These are phyloP conservation scores for Aphelenchoides besseyi DNA, from an alignment of 1,140 invertebrate genomes.

Conservation along the genomic window DNA sequence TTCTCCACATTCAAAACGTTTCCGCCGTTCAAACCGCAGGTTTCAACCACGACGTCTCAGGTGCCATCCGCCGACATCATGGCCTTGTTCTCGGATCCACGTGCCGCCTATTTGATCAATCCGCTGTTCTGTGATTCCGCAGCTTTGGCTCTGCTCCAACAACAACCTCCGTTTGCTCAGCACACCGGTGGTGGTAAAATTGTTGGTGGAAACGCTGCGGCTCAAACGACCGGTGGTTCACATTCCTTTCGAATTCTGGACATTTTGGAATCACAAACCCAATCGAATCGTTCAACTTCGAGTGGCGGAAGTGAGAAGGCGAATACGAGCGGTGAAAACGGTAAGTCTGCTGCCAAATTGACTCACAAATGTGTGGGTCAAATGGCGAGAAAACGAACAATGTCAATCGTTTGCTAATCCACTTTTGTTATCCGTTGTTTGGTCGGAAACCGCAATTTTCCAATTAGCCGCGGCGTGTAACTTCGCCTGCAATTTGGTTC, in stretches of 20 bases:
- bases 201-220: neutral
- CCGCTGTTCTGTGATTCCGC: slow-evolving; percentile 30
- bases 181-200: slow-evolving; percentile 8
- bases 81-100: slow-evolving; percentile 15
- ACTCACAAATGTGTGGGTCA: neutral
- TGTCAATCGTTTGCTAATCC: neutral
- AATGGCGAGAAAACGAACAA: neutral
- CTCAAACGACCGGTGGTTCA: neutral
- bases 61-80: neutral
- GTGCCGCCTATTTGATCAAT: slow-evolving; percentile 22
- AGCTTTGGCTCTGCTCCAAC: slow-evolving; percentile 22
- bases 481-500: neutral
- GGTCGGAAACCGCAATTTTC: slow-evolving; percentile 16
- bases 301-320: slow-evolving; percentile 31
- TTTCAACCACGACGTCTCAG: neutral
- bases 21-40: no score
- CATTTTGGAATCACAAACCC: slow-evolving; percentile 24
- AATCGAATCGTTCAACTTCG: slow-evolving; percentile 21
- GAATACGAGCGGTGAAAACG: slow-evolving; percentile 34
- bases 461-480: neutral
- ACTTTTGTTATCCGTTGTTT: slow-evolving; percentile 1
- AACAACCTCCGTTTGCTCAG: slow-evolving; percentile 18
- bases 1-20: no score
- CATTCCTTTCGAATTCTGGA: slow-evolving; percentile 27
- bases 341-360: slow-evolving; percentile 18